phyloP scores from a whole-genome alignment of 2,888 invertebrate species.

The Branchellion lobata region DNA sequence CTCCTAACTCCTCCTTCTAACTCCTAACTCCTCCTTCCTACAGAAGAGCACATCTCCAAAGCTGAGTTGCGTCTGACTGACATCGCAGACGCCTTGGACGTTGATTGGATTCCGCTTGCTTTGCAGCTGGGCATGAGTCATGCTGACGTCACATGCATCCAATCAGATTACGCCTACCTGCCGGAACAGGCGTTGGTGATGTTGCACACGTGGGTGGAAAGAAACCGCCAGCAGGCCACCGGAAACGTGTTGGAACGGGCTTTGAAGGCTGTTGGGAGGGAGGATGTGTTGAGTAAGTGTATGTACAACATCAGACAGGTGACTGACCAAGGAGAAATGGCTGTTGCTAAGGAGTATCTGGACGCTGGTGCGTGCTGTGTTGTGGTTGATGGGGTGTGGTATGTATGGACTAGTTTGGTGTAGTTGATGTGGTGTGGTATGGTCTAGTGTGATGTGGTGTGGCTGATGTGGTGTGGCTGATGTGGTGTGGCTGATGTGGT shows the following conservation, averaged over 20 bases:
- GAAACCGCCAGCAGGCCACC: conserved; percentile 40
- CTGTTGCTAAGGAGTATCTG: conserved; percentile 67
- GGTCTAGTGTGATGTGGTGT: too few relatives aligned
- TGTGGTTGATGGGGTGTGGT: too few relatives aligned
- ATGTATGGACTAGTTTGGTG: too few relatives aligned
- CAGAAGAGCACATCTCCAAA: conserved; percentile 48
- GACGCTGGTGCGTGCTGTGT: conserved; percentile 53
- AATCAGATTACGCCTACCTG: conserved; percentile 47
- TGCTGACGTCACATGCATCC: conserved; percentile 43
- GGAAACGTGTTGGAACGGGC: conserved; percentile 47
- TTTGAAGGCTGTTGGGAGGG: conserved; percentile 48
- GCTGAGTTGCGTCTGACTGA: conserved; percentile 46
- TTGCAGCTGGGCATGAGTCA: conserved; percentile 46
- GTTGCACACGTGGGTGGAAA: conserved; percentile 48
- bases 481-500: too few relatives aligned
- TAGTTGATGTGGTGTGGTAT: too few relatives aligned
- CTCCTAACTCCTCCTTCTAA: too few relatives aligned
- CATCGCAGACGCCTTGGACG: conserved; percentile 47
- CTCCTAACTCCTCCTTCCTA: too few relatives aligned
- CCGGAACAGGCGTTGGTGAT: conserved; percentile 48
- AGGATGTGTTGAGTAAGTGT: conserved; percentile 51
- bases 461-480: too few relatives aligned
- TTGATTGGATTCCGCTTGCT: conserved; percentile 48
- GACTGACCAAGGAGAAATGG: conserved; percentile 74
- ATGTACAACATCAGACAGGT: conserved; percentile 70